Evolutionary conservation across 1,140 invertebrate species (phyloP).

Genomic region (Lycorma delicatula): DNA sequence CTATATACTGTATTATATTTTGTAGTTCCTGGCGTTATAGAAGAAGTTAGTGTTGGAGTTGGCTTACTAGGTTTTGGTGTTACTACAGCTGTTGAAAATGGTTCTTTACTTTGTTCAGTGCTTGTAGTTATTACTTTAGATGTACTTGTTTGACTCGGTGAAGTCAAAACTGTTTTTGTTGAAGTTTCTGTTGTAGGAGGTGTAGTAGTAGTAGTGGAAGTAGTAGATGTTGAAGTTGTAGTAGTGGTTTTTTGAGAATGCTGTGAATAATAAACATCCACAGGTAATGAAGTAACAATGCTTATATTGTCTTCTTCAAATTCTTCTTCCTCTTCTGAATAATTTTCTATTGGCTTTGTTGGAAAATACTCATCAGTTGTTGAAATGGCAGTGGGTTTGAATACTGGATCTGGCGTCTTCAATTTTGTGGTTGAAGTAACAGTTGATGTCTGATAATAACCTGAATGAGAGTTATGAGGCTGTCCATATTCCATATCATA

Average conservation of each 20-base stretch:
- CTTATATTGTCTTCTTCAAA: conserved; percentile 9
- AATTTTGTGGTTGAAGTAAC: conserved; percentile 4
- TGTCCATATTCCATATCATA: conserved; percentile 17
- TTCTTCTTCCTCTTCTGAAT: not conserved
- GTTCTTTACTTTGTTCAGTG: conserved; percentile 2
- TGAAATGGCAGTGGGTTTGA: conserved; percentile 16
- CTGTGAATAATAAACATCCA: conserved; percentile 19
- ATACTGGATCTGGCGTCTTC: conserved; percentile 10
- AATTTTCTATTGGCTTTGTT: no score
- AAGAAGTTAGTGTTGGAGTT: not conserved
- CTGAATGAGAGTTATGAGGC: not conserved
- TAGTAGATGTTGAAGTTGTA: not conserved
- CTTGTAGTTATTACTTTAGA: no score
- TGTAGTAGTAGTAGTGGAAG: not conserved
- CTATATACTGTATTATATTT: no score
- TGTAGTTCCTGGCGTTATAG: no score
- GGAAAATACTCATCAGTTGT: conserved; percentile 3
- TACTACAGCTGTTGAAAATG: not conserved
- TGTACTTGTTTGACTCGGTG: conserved; percentile 26
- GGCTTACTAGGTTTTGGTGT: not conserved
- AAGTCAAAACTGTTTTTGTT: conserved; percentile 3
- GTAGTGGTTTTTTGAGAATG: not conserved
- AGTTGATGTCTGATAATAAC: conserved; percentile 1
- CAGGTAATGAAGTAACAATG: conserved; percentile 22
- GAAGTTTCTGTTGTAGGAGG: conserved; percentile 12